These are phyloP conservation scores for Bombyx mori DNA, from an alignment of 1,140 invertebrate species.

Conservation along the genomic window DNA sequence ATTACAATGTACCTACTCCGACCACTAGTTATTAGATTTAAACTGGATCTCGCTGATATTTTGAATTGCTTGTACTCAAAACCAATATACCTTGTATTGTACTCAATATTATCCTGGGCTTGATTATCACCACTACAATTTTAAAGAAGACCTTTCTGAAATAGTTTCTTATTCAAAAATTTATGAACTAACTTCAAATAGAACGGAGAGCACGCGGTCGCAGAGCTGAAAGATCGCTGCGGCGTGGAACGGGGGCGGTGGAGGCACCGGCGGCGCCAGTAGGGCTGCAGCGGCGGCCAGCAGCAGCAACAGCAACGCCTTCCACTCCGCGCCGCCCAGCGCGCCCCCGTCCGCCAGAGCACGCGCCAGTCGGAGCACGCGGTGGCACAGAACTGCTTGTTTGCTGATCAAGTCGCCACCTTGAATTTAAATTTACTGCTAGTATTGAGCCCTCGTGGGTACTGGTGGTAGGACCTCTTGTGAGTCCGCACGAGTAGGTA, in stretches of 20 bases:
- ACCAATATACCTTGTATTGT: too few species aligned
- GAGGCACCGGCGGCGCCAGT: constrained; percentile 90
- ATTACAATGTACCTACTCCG: too few species aligned
- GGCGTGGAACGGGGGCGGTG: constrained; percentile 93
- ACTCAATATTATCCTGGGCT: too few species aligned
- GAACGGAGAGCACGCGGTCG: constrained; percentile 91
- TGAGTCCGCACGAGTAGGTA: too few species aligned
- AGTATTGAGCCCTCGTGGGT: too few species aligned
- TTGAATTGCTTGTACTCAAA: too few species aligned
- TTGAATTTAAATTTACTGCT: constrained; percentile 35
- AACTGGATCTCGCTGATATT: too few species aligned
- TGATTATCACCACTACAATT: too few species aligned
- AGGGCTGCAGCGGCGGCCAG: constrained; percentile 94
- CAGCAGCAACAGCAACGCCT: constrained; percentile 89
- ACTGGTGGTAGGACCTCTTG: too few species aligned
- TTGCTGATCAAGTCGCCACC: constrained; percentile 90
- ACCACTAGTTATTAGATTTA: too few species aligned
- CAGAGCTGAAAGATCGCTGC: constrained; percentile 92
- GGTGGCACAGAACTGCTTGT: constrained; percentile 95
- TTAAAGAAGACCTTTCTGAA: too few species aligned
- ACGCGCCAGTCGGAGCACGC: constrained; percentile 91
- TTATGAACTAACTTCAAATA: constrained; percentile 83
- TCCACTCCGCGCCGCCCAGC: constrained; percentile 92
- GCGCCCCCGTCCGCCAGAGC: constrained; percentile 87
- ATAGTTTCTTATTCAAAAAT: too few species aligned